These are phyloP conservation scores for Dicyrtomina minuta DNA, from an alignment of 2,888 invertebrate species.

Conservation along the genomic window DNA sequence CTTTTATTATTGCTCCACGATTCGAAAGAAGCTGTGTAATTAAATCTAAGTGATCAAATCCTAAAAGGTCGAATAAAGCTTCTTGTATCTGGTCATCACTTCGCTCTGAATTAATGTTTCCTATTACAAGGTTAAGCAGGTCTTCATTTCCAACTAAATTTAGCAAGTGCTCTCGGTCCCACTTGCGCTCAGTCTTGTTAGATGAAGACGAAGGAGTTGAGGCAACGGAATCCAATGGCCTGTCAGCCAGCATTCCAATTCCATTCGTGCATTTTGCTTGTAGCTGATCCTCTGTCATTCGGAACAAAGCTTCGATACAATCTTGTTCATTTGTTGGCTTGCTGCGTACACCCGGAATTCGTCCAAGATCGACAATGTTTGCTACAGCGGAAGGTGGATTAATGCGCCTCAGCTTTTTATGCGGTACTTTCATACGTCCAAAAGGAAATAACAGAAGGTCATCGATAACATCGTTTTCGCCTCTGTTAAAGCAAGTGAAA, in stretches of 20 bases:
- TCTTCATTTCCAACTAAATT: slow-evolving; percentile 58
- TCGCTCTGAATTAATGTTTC: slow-evolving; percentile 64
- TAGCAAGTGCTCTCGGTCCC: slow-evolving; percentile 46
- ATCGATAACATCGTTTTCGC: background rate
- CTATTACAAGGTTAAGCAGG: slow-evolving; percentile 64
- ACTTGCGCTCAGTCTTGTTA: slow-evolving; percentile 8
- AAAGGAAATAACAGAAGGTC: slow-evolving; percentile 43
- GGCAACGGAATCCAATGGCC: background rate
- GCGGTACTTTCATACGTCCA: slow-evolving; percentile 35
- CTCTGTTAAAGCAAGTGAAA: too few relatives aligned
- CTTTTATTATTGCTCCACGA: slow-evolving; percentile 58
- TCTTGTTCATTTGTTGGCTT: slow-evolving; percentile 1
- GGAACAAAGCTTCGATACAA: slow-evolving; percentile 22
- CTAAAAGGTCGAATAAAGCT: slow-evolving; percentile 79
- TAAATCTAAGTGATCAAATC: slow-evolving; percentile 79
- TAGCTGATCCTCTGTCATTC: slow-evolving; percentile 3
- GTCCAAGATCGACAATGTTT: background rate
- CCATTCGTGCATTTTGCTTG: background rate
- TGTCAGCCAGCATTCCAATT: too few relatives aligned
- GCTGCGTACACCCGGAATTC: background rate
- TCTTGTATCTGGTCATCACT: slow-evolving; percentile 71
- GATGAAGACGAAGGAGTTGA: background rate
- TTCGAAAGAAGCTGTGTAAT: slow-evolving; percentile 69
- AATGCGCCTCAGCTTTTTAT: background rate
- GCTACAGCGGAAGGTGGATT: background rate